phyloP scores from a whole-genome alignment of 2,888 invertebrate species.

The Cryptocheilus praepositus region DNA sequence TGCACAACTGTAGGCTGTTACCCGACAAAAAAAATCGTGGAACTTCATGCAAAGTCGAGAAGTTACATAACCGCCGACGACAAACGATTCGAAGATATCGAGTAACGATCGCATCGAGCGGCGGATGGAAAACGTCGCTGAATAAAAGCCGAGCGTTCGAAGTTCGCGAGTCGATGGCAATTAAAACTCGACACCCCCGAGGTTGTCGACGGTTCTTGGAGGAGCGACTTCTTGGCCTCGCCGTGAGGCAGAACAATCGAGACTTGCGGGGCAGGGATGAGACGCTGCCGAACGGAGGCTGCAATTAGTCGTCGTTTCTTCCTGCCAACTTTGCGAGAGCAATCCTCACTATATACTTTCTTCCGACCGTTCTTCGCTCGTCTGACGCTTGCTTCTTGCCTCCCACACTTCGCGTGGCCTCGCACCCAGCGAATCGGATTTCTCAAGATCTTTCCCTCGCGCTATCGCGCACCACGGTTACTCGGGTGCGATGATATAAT shows the following conservation, averaged over 20 bases:
- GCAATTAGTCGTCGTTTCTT: conserved; percentile 45
- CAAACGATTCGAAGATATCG: too few relatives aligned
- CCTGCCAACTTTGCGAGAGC: conserved; percentile 25
- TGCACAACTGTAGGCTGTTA: too few relatives aligned
- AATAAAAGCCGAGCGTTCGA: conserved; percentile 7
- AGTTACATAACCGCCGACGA: too few relatives aligned
- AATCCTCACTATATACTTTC: conserved; percentile 3
- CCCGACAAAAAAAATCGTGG: too few relatives aligned
- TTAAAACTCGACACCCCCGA: conserved; percentile 32
- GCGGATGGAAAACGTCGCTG: background rate
- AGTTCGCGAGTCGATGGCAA: conserved; percentile 38
- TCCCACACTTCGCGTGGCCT: conserved; percentile 1
- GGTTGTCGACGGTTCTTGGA: background rate
- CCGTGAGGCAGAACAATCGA: conserved; percentile 25
- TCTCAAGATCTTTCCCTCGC: too few relatives aligned
- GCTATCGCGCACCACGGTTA: too few relatives aligned
- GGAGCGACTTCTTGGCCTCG: background rate
- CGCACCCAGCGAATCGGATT: background rate
- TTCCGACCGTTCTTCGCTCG: background rate
- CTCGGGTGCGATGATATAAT: too few relatives aligned
- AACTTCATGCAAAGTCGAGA: too few relatives aligned
- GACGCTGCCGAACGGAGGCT: conserved; percentile 19
- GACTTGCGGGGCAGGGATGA: conserved; percentile 17
- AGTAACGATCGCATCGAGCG: too few relatives aligned
- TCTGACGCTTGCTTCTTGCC: background rate